Conservation (phyloP, 2,888 invertebrate genomes). For the Neria commutata region DNA sequence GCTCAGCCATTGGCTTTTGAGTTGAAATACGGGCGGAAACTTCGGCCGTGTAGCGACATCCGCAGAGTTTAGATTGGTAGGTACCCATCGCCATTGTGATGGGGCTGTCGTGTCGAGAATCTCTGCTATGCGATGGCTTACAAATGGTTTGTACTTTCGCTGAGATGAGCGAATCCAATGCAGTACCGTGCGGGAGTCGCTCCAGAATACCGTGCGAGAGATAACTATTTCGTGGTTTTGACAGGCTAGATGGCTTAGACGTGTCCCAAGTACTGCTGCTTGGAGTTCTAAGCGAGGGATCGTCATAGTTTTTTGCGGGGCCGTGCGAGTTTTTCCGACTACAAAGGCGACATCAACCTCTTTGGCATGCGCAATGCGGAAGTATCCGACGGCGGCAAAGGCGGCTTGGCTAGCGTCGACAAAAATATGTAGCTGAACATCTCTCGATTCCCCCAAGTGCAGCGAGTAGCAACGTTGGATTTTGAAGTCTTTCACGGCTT, state of each 20-base stretch:
- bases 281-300: slow-evolving; percentile 21
- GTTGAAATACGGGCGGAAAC: not conserved
- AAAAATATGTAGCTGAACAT: slow-evolving; percentile 17
- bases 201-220: slow-evolving; percentile 18
- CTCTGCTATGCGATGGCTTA: slow-evolving; percentile 30
- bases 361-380: not conserved
- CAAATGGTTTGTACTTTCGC: slow-evolving; percentile 33
- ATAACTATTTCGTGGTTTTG: slow-evolving; percentile 14
- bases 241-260: slow-evolving; percentile 20
- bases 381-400: slow-evolving; percentile 19
- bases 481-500: slow-evolving; percentile 2
- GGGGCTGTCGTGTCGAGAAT: not conserved
- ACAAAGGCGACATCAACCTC: slow-evolving; percentile 16
- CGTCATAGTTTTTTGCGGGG: slow-evolving; percentile 14
- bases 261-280: slow-evolving; percentile 21
- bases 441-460: not conserved
- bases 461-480: slow-evolving; percentile 12
- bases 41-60: slow-evolving; percentile 3
- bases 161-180: slow-evolving; percentile 18
- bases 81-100: slow-evolving; percentile 20
- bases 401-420: slow-evolving; percentile 22
- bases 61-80: slow-evolving; percentile 20
- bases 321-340: slow-evolving; percentile 12
- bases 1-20: not conserved
- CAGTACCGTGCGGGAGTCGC: slow-evolving; percentile 17